phyloP scores from a whole-genome alignment of 1,140 invertebrate genomes.

The Pseudobourletiella spinata region DNA sequence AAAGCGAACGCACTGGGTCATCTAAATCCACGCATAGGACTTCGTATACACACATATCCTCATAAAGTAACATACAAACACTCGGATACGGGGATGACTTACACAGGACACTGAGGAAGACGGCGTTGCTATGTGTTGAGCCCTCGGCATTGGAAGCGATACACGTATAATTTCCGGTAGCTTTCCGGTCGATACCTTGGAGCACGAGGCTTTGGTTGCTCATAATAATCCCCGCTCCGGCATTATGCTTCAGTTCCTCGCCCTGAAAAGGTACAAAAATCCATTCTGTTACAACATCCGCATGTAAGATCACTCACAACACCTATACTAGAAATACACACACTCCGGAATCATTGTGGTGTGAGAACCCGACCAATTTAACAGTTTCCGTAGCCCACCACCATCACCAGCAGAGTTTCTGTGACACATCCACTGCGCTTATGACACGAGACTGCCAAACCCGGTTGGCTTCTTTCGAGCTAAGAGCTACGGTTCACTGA shows the following conservation, averaged over 20 bases:
- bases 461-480: too few species aligned
- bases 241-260: slow-evolving; percentile 43
- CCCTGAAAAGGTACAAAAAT: slow-evolving; percentile 33
- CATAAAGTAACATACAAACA: too few species aligned
- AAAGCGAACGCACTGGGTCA: too few species aligned
- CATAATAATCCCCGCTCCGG: slow-evolving; percentile 41
- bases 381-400: too few species aligned
- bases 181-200: slow-evolving; percentile 37
- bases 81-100: too few species aligned
- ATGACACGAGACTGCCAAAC: too few species aligned
- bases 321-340: too few species aligned
- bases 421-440: too few species aligned
- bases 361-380: background rate
- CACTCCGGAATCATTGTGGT: background rate
- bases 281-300: background rate
- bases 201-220: slow-evolving; percentile 41
- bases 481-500: too few species aligned
- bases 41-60: too few species aligned
- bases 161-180: slow-evolving; percentile 33
- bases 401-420: too few species aligned
- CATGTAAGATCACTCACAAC: background rate
- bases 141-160: slow-evolving; percentile 30
- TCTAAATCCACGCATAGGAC: too few species aligned
- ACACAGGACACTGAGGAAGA: slow-evolving; percentile 34
- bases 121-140: slow-evolving; percentile 20